A percentile compares a stretch with the other conserved stretches of the same genome.
Conservation (phyloP, 2,113 vertebrate species). For the Glaucidium brasilianum region DNA sequence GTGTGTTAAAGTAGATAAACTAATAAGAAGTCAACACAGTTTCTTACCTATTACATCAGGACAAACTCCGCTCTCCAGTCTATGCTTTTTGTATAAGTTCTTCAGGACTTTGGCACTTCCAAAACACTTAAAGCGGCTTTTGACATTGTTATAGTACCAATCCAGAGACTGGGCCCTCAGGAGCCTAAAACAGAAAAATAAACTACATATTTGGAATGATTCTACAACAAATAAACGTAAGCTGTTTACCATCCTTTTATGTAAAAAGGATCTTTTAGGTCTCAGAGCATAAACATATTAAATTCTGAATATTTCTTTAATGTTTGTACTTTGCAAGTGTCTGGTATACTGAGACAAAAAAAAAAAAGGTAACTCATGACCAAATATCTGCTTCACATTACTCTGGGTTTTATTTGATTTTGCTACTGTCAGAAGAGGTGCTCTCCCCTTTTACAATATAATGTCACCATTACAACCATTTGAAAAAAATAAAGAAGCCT, state of each 20-base stretch:
- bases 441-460: neutral
- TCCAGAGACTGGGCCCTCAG: conserved; percentile 91
- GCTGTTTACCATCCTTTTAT: neutral
- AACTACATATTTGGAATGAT: neutral
- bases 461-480: neutral
- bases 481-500: neutral
- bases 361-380: neutral
- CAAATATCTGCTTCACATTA: neutral
- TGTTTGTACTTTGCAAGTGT: neutral
- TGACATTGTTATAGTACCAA: conserved; percentile 98
- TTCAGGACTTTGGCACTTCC: conserved; percentile 97
- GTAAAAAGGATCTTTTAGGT: neutral
- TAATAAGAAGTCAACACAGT: neutral
- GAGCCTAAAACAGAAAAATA: conserved; percentile 74
- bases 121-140: conserved; percentile 95
- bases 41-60: conserved; percentile 83
- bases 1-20: neutral
- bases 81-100: conserved; percentile 92
- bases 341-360: neutral
- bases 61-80: conserved; percentile 82
- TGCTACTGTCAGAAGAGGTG: neutral
- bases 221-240: neutral
- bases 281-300: neutral
- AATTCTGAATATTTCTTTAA: neutral
- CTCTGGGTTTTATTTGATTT: neutral